phyloP scores from a whole-genome alignment of 2,888 invertebrate species.

The Thysanoteuthis rhombus region DNA sequence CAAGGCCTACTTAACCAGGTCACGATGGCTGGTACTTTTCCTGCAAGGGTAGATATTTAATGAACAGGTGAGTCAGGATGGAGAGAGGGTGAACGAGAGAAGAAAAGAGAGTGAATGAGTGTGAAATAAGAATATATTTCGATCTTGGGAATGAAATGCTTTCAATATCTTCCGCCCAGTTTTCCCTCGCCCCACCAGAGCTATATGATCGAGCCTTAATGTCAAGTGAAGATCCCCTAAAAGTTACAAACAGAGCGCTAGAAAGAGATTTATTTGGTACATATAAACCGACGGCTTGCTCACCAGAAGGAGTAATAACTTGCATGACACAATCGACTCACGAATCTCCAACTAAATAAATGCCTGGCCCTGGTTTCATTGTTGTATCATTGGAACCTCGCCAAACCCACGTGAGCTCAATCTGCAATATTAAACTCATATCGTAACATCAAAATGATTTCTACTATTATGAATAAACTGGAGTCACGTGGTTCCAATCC shows the following conservation, averaged over 20 bases:
- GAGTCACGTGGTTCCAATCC: neutral
- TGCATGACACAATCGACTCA: neutral
- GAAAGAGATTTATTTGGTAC: neutral
- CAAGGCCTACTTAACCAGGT: too few species aligned
- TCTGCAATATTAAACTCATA: neutral
- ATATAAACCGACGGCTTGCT: neutral
- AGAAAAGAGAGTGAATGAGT: too few species aligned
- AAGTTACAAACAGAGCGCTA: neutral
- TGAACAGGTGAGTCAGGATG: too few species aligned
- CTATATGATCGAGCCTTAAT: neutral
- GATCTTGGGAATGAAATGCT: neutral
- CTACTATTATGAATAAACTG: neutral
- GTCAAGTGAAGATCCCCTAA: neutral
- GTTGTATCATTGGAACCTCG: neutral
- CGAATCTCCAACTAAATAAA: neutral
- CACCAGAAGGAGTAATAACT: neutral
- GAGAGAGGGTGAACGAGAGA: too few species aligned
- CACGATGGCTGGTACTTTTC: too few species aligned
- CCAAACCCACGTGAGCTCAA: neutral
- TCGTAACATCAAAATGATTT: neutral
- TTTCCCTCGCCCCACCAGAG: neutral
- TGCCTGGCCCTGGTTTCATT: neutral
- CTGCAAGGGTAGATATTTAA: too few species aligned
- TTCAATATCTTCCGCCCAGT: too few species aligned
- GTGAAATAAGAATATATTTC: neutral